Conservation (phyloP, 2,113 vertebrate genomes). For the Saguinus imperator region DNA sequence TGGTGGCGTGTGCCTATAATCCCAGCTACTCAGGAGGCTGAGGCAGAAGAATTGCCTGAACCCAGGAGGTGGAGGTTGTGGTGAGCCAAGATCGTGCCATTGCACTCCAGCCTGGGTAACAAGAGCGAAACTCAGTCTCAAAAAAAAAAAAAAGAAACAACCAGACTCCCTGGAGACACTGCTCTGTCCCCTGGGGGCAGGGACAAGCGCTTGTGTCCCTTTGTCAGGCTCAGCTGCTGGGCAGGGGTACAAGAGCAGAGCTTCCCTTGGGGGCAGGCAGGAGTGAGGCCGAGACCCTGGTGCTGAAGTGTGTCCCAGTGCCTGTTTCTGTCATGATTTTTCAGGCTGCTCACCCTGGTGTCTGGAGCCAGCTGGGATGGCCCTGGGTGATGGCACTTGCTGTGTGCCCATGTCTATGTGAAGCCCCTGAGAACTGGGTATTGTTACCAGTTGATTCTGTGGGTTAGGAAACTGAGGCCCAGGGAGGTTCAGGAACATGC, state of each 20-base stretch:
- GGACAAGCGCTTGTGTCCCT: background rate
- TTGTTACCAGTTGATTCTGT: background rate
- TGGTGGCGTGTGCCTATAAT: too few species aligned
- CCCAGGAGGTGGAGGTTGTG: too few species aligned
- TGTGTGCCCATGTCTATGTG: background rate
- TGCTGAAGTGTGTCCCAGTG: background rate
- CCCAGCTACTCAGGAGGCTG: too few species aligned
- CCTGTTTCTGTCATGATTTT: background rate
- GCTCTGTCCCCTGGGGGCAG: background rate
- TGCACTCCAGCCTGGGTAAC: too few species aligned
- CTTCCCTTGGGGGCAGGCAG: background rate
- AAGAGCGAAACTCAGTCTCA: too few species aligned
- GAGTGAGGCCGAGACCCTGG: background rate
- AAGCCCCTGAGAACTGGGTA: background rate
- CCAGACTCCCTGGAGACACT: background rate
- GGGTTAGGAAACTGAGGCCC: background rate
- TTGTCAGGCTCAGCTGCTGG: background rate
- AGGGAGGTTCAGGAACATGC: background rate
- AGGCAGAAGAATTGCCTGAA: too few species aligned
- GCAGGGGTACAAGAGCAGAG: background rate
- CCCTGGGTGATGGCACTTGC: rapidly evolving
- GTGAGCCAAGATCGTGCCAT: too few species aligned
- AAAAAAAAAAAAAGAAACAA: background rate
- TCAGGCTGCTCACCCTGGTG: background rate
- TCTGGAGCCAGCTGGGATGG: background rate